phyloP scores from a whole-genome alignment of 2,888 invertebrate genomes.

The Drosophila anomalata region DNA sequence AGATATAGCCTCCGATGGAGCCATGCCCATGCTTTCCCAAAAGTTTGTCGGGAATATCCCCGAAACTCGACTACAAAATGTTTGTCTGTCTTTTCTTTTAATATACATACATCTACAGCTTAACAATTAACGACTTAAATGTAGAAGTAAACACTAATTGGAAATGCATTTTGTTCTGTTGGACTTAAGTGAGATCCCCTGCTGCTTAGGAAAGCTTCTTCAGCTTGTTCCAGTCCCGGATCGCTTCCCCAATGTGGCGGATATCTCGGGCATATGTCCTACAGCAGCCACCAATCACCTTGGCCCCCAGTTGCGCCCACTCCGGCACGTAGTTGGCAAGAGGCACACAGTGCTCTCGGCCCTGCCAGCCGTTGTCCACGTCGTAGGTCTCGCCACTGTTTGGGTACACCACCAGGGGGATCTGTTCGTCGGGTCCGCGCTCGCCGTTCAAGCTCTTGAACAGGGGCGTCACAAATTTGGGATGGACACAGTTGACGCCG shows the following conservation, averaged over 20 bases:
- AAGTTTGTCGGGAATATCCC: too few species aligned
- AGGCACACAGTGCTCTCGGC: slow-evolving; percentile 88
- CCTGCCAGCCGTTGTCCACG: slow-evolving; percentile 86
- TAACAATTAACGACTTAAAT: slow-evolving; percentile 6
- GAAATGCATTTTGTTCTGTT: slow-evolving; percentile 35
- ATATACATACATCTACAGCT: neutral
- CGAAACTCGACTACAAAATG: too few species aligned
- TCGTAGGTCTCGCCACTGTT: slow-evolving; percentile 89
- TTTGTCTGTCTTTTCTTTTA: neutral
- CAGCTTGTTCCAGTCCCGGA: slow-evolving; percentile 63
- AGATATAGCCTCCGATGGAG: too few species aligned
- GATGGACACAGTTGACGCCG: slow-evolving; percentile 94
- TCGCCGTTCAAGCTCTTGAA: slow-evolving; percentile 86
- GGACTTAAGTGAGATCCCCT: slow-evolving; percentile 13
- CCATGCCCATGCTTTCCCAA: too few species aligned
- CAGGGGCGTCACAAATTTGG: slow-evolving; percentile 87
- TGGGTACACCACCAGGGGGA: slow-evolving; percentile 95
- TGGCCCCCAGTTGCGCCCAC: slow-evolving; percentile 93
- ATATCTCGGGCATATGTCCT: slow-evolving; percentile 93
- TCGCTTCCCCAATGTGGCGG: slow-evolving; percentile 87
- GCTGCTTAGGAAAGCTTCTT: slow-evolving; percentile 48
- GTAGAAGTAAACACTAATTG: slow-evolving; percentile 5
- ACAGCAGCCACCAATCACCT: slow-evolving; percentile 96
- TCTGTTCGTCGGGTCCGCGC: slow-evolving; percentile 82
- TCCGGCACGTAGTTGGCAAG: slow-evolving; percentile 89